Conservation (phyloP, 2,113 vertebrate species). For the Arenaria interpres region DNA sequence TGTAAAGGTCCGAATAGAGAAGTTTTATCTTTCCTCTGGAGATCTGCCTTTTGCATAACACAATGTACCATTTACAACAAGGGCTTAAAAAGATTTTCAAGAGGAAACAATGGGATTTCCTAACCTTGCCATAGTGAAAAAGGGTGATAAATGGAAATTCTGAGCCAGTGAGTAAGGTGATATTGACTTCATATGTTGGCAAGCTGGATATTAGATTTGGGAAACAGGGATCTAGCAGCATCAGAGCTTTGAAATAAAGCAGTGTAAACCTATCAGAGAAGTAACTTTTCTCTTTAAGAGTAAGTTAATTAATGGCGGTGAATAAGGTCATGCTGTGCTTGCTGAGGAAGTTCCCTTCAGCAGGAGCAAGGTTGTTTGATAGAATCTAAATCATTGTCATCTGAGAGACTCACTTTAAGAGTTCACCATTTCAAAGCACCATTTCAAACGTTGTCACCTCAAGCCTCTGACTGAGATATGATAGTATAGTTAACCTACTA, state of each 20-base stretch:
- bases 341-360: background rate
- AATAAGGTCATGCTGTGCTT: background rate
- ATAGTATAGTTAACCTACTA: background rate
- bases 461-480: background rate
- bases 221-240: background rate
- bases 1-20: slow-evolving; percentile 41
- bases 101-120: slow-evolving; percentile 30
- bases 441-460: background rate
- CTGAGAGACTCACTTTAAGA: background rate
- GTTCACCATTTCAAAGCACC: background rate
- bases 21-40: slow-evolving; percentile 51
- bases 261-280: background rate
- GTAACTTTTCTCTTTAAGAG: background rate
- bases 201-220: background rate
- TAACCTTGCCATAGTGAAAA: background rate
- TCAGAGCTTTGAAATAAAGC: background rate
- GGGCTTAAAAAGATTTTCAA: slow-evolving; percentile 19
- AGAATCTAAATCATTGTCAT: background rate
- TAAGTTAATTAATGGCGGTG: background rate
- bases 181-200: background rate
- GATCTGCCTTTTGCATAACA: slow-evolving; percentile 17
- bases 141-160: background rate
- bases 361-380: background rate
- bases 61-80: slow-evolving; percentile 25
- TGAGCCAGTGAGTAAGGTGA: background rate